A percentile compares a stretch with the other conserved stretches of the same genome.
These are phyloP conservation scores for Drosophila anomalipes DNA, from an alignment of 2,888 invertebrate species.

Conservation along the genomic window DNA sequence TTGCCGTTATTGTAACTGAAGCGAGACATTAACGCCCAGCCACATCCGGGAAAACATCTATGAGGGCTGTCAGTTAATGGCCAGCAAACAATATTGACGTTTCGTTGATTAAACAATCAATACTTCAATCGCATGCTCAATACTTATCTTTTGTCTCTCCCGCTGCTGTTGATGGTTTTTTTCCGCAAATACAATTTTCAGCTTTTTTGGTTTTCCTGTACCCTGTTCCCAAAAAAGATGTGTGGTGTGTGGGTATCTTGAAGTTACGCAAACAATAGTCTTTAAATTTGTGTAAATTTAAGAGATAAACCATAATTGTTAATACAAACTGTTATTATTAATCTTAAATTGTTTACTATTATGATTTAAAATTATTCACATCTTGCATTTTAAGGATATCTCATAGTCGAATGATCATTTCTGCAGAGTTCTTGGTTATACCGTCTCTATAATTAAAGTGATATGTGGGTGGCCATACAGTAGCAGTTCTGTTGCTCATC, in stretches of 20 bases:
- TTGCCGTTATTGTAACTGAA: constrained; percentile 67
- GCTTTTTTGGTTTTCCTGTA: background rate
- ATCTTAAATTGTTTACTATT: background rate
- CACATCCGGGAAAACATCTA: constrained; percentile 59
- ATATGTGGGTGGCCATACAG: constrained; percentile 63
- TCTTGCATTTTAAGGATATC: constrained; percentile 7
- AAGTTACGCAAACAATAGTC: background rate
- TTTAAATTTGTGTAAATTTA: background rate
- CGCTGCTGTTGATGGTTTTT: background rate
- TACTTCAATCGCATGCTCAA: constrained; percentile 51
- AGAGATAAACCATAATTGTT: background rate
- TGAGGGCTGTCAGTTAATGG: constrained; percentile 59
- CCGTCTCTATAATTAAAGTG: constrained; percentile 68
- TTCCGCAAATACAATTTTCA: constrained; percentile 16
- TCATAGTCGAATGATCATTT: background rate
- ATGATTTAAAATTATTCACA: background rate
- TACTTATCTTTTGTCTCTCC: background rate
- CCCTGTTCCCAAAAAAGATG: background rate
- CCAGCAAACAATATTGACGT: constrained; percentile 50
- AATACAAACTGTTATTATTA: background rate
- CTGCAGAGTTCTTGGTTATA: background rate
- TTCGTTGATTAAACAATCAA: constrained; percentile 75
- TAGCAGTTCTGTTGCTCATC: constrained; percentile 44
- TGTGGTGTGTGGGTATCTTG: background rate
- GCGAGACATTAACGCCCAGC: constrained; percentile 57